Percentiles rank a stretch among this genome's conserved stretches.
Evolutionary conservation across 2,113 vertebrate genomes (phyloP).

Genomic region (Chloropsis hardwickii): DNA sequence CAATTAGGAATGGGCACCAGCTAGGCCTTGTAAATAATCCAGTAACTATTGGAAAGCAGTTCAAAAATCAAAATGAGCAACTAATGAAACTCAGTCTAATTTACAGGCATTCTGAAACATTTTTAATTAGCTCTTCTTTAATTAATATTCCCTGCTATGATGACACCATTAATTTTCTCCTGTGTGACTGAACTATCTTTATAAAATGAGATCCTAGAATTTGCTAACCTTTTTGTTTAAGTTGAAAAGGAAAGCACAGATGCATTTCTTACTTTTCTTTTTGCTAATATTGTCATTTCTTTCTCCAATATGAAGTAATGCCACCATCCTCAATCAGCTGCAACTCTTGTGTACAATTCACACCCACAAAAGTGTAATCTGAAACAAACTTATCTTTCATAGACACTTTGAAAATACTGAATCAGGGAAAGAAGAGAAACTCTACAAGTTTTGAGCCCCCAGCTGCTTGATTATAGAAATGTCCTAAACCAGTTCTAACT

Average conservation of each 20-base stretch:
- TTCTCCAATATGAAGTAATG: not conserved
- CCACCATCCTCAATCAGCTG: not conserved
- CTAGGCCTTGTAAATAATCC: not conserved
- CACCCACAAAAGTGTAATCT: not conserved
- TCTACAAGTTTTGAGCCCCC: not conserved
- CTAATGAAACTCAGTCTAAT: not conserved
- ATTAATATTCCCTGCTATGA: conserved; percentile 1
- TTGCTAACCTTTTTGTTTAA: not conserved
- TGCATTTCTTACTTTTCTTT: not conserved
- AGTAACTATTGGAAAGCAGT: not conserved
- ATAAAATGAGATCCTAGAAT: not conserved
- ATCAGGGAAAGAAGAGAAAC: not conserved
- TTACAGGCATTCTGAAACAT: not conserved
- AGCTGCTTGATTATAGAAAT: not conserved
- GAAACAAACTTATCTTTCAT: not conserved
- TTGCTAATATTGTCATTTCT: not conserved
- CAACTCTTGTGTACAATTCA: not conserved
- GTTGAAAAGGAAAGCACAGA: not conserved
- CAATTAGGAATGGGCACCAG: not conserved
- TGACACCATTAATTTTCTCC: not conserved
- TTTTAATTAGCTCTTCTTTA: conserved; percentile 32
- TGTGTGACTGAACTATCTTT: not conserved
- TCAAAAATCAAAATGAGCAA: conserved; percentile 8
- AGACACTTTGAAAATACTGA: not conserved
- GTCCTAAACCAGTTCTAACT: not conserved